Evolutionary conservation across 2,797 vertebrate genomes (phyloP), one percentile per base, ranked within the genome.

Genomic region (Girardinus metallicus): DNA sequence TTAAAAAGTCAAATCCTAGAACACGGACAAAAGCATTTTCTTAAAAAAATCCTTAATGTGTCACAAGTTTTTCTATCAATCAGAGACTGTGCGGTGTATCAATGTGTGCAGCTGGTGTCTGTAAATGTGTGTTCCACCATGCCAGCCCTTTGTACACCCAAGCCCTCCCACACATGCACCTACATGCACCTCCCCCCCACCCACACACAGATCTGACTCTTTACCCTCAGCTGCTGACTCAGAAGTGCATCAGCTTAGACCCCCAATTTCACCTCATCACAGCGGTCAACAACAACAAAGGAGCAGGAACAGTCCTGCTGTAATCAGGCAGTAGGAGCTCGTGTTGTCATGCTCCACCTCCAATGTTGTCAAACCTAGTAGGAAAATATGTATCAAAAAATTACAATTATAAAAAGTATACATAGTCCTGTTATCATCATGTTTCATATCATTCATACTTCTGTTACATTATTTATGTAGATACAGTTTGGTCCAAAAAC

Each of bases 221-320:
- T 66, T 66, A 66, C 16, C 34, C 62, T 66, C 34, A 66, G 34
- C 62, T 66, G 34, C 34, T 66, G 62, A 66, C 62, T 66, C 62
- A 66, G 62, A 68, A 23, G 36, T 68, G 64, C 64, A 68, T 41
- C 64, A 68, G 36, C 21, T 68, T 68, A 68, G 36, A 68, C 36
- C 36, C 36, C 36, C 36, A 68, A 68, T 5, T 39, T 39, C 18
- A 68, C 36, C 64, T 68, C 64, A 1, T 68, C 18, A 68, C 8
- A 23, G 18, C 21, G 10, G 64, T 36, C 64, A 68, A 62, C 64
- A 23, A 39, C 34, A 39, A 68, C 36, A 68, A 68, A 68, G 64
- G 18, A 21, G 21, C 64, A 68, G n/a, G n/a, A n/a, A 68, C 64
- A 39, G 34, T 39, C 21, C 9, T 68, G 64, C 34, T 68, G 64